Conservation (phyloP, 2,888 invertebrate species). For the Tachina lurida region DNA sequence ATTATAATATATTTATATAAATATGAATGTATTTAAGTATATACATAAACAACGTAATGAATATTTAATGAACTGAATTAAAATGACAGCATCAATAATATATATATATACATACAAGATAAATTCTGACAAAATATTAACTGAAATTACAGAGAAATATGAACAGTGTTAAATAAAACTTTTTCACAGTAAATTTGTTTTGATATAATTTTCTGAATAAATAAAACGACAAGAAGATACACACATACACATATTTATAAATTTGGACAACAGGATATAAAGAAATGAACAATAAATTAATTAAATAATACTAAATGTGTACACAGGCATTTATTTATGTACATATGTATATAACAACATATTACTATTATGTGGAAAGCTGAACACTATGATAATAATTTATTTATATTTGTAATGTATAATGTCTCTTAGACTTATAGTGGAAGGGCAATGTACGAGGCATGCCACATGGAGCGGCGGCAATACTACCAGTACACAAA, state of each 20-base stretch:
- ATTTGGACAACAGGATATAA: conserved; percentile 10
- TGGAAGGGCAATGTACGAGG: too few relatives aligned
- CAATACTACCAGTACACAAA: too few relatives aligned
- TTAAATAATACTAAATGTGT: neutral
- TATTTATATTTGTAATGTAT: too few relatives aligned
- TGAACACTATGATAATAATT: too few relatives aligned
- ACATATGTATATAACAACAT: too few relatives aligned
- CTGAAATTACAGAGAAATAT: neutral
- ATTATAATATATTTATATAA: too few relatives aligned
- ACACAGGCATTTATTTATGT: too few relatives aligned
- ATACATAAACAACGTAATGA: neutral
- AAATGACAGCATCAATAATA: conserved; percentile 10
- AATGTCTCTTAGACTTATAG: too few relatives aligned
- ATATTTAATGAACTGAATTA: conserved; percentile 33
- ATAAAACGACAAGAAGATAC: neutral
- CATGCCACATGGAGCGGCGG: too few relatives aligned
- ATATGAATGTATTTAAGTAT: too few relatives aligned
- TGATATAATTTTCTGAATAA: neutral
- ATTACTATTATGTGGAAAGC: too few relatives aligned
- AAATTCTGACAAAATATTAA: conserved; percentile 30
- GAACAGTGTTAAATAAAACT: neutral
- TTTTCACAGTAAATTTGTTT: neutral
- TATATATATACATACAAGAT: neutral
- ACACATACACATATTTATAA: neutral
- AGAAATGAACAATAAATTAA: conserved; percentile 14